Evolutionary conservation across 2,888 invertebrate species (phyloP).

Genomic region (Apotomis capreana): DNA sequence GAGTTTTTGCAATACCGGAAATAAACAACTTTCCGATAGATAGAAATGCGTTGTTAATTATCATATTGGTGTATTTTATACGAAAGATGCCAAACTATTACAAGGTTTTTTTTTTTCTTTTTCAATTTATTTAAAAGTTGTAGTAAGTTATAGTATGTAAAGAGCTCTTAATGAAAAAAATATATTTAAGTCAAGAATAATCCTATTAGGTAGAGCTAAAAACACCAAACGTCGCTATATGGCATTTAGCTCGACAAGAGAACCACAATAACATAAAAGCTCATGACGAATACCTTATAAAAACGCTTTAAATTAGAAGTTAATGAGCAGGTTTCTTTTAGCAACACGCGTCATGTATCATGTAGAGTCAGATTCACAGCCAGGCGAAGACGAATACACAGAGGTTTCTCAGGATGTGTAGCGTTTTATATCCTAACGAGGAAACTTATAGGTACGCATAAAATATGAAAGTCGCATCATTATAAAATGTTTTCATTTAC

Average conservation of each 20-base stretch:
- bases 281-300: neutral
- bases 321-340: neutral
- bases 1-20: no score
- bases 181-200: no score
- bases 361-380: neutral
- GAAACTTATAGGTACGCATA: conserved; percentile 5
- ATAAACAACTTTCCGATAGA: no score
- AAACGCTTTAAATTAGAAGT: neutral
- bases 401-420: conserved; percentile 3
- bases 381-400: conserved; percentile 2
- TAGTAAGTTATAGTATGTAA: no score
- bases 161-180: no score
- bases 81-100: no score
- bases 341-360: neutral
- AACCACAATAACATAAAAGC: neutral
- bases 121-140: no score
- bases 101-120: no score
- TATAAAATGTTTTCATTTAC: conserved; percentile 70
- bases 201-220: no score
- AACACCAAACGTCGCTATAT: neutral
- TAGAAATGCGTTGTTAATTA: no score
- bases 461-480: conserved; percentile 49
- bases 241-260: neutral
- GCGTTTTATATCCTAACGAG: conserved; percentile 26
- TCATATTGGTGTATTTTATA: no score